phyloP scores from a whole-genome alignment of 1,140 invertebrate genomes.

The Diplogasteroides magnus region DNA sequence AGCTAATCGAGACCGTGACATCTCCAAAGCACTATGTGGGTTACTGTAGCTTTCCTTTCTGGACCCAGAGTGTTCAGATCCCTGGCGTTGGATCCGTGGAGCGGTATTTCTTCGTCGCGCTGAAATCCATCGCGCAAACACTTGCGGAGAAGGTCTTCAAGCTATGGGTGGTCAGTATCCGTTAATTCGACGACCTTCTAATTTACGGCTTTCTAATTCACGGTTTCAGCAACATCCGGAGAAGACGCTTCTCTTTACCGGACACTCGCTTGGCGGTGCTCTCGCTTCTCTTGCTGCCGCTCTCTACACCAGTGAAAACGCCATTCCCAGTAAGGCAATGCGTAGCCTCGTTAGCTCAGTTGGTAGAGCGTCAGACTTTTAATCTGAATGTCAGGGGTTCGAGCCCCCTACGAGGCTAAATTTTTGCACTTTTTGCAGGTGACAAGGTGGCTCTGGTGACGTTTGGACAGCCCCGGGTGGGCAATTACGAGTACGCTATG shows the following conservation, averaged over 20 bases:
- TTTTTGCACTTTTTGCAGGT: constrained; percentile 1
- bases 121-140: constrained; percentile 20
- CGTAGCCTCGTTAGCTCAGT: background rate
- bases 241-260: constrained; percentile 28
- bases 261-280: constrained; percentile 32
- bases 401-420: no score
- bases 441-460: constrained; percentile 17
- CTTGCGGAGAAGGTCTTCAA: background rate
- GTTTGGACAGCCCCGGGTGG: constrained; percentile 33
- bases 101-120: constrained; percentile 28
- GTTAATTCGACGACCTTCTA: background rate
- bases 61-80: constrained; percentile 8
- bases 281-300: constrained; percentile 29
- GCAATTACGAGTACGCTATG: constrained; percentile 26
- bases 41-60: background rate
- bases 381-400: no score
- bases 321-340: background rate
- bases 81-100: constrained; percentile 25
- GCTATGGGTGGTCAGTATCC: constrained; percentile 1
- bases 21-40: constrained; percentile 25
- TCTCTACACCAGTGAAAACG: constrained; percentile 7
- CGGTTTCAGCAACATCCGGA: constrained; percentile 19
- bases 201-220: background rate
- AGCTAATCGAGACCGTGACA: constrained; percentile 25
- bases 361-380: background rate